phyloP scores from a whole-genome alignment of 2,888 invertebrate genomes.

The Cantharis rufa region DNA sequence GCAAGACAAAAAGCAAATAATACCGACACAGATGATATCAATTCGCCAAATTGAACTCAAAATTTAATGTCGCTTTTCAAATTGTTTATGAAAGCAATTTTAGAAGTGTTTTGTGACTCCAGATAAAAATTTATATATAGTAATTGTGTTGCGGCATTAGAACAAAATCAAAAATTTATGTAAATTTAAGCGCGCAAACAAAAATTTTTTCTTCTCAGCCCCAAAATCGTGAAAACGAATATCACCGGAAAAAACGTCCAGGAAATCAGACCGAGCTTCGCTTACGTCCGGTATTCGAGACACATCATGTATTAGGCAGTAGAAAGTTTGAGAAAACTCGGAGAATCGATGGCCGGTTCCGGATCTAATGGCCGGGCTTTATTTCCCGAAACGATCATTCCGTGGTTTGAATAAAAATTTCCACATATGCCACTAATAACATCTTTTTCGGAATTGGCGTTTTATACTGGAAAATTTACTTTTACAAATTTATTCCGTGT shows the following conservation, averaged over 20 bases:
- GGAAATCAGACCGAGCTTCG: conserved; percentile 41
- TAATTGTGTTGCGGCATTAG: background rate
- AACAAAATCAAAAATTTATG: background rate
- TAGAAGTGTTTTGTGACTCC: conserved; percentile 29
- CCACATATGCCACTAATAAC: conserved; percentile 49
- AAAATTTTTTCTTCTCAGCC: background rate
- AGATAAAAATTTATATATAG: background rate
- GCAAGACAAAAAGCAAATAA: conserved; percentile 42
- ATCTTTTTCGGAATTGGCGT: background rate
- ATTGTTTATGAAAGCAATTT: conserved; percentile 38
- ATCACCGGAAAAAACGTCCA: conserved; percentile 42
- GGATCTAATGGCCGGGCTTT: conserved; percentile 51
- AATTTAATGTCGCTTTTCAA: conserved; percentile 26
- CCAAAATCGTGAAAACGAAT: conserved; percentile 19
- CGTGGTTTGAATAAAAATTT: conserved; percentile 53
- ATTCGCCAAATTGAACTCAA: conserved; percentile 32
- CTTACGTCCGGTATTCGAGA: conserved; percentile 48
- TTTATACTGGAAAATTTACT: background rate
- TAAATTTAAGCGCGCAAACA: background rate
- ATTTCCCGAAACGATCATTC: conserved; percentile 50
- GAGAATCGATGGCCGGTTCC: conserved; percentile 45
- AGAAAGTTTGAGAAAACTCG: conserved; percentile 26
- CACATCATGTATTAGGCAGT: conserved; percentile 42
- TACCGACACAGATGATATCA: conserved; percentile 37
- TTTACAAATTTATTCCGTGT: background rate